A percentile compares a stretch with the other conserved stretches of the same genome.
Conservation (phyloP, 1,140 invertebrate species). For the Nomia melanderi region DNA sequence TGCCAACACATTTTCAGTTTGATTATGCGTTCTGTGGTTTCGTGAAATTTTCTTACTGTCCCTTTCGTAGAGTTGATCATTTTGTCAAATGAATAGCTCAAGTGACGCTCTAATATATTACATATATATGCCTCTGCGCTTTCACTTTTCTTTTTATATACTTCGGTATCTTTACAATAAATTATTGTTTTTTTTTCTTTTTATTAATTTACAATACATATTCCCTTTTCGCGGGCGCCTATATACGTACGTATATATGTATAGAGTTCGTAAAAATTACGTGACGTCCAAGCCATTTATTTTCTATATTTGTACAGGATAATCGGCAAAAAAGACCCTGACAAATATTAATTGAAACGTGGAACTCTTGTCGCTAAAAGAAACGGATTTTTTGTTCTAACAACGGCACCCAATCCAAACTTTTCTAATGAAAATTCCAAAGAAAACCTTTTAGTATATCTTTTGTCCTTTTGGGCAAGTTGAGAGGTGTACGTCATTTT, state of each 20-base stretch:
- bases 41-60: too few species aligned
- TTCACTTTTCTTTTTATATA: slow-evolving; percentile 9
- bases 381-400: neutral
- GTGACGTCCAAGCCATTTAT: slow-evolving; percentile 63
- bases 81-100: too few species aligned
- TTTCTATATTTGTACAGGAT: slow-evolving; percentile 60
- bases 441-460: neutral
- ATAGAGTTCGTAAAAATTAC: slow-evolving; percentile 43
- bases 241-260: slow-evolving; percentile 34
- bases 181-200: slow-evolving; percentile 32
- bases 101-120: slow-evolving; percentile 45
- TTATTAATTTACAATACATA: slow-evolving; percentile 39
- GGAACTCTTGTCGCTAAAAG: slow-evolving; percentile 6
- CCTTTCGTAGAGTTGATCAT: too few species aligned
- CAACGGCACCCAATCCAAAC: neutral
- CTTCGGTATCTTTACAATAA: slow-evolving; percentile 41
- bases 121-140: slow-evolving; percentile 28
- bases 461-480: slow-evolving; percentile 21
- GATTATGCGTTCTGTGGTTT: too few species aligned
- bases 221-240: slow-evolving; percentile 11
- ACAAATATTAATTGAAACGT: slow-evolving; percentile 56
- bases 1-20: too few species aligned
- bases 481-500: slow-evolving; percentile 39
- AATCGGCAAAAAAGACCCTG: slow-evolving; percentile 66
- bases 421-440: neutral